phyloP scores from a whole-genome alignment of 2,888 invertebrate genomes.

The Lochmaea capreae region DNA sequence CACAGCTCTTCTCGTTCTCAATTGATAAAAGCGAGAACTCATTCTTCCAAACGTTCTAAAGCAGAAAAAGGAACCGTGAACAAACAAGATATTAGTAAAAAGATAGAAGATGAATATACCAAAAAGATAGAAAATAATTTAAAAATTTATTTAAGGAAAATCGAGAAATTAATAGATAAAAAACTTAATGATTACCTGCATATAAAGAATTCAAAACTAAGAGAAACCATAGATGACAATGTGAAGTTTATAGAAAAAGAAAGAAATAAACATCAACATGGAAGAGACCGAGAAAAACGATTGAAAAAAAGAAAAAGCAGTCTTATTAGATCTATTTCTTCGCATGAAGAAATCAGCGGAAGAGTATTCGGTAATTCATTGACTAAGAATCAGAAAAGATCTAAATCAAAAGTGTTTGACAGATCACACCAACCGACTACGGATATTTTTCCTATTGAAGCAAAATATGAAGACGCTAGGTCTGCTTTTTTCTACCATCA shows the following conservation, averaged over 20 bases:
- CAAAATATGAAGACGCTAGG: background rate
- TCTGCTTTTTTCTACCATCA: background rate
- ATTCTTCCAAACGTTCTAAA: background rate
- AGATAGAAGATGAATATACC: constrained; percentile 44
- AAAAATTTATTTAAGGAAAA: constrained; percentile 48
- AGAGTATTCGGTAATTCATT: background rate
- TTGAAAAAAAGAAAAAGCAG: background rate
- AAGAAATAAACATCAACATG: constrained; percentile 8
- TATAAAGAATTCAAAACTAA: constrained; percentile 20
- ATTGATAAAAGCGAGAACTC: background rate
- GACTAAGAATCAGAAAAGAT: background rate
- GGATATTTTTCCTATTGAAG: background rate
- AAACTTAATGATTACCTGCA: constrained; percentile 41
- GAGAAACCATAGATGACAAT: constrained; percentile 16
- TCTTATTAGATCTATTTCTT: background rate
- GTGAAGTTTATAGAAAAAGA: background rate
- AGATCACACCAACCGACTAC: background rate
- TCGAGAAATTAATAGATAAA: constrained; percentile 49
- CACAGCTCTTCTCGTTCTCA: background rate
- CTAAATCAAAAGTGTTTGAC: background rate
- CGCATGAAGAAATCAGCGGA: background rate
- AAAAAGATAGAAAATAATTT: constrained; percentile 48
- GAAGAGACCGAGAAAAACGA: background rate
- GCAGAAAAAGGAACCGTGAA: background rate
- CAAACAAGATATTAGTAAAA: constrained; percentile 30